These are phyloP conservation scores for Papilio glaucus DNA, from an alignment of 1,140 invertebrate species.

Conservation along the genomic window DNA sequence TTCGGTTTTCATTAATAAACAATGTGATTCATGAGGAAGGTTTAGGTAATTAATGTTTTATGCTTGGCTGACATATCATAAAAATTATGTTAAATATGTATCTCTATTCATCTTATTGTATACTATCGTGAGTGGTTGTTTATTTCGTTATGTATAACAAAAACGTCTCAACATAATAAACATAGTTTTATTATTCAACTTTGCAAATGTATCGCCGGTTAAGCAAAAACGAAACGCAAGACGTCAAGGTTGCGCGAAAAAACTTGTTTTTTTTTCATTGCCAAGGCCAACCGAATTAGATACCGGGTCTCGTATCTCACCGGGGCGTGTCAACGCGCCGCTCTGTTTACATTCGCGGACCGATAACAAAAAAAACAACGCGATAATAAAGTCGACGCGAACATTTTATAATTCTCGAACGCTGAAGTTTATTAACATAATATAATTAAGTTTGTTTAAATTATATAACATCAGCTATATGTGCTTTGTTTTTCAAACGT, in stretches of 20 bases:
- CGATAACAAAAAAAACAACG: slow-evolving; percentile 64
- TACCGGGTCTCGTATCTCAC: slow-evolving; percentile 74
- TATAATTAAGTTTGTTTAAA: slow-evolving; percentile 20
- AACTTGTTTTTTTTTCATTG: slow-evolving; percentile 77
- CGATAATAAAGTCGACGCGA: slow-evolving; percentile 54
- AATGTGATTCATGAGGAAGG: too few relatives aligned
- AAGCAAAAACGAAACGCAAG: slow-evolving; percentile 60
- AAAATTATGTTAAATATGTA: too few relatives aligned
- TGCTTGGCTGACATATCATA: too few relatives aligned
- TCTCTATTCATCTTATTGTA: too few relatives aligned
- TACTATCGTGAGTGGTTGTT: too few relatives aligned
- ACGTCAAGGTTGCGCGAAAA: slow-evolving; percentile 67
- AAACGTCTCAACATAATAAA: slow-evolving; percentile 15
- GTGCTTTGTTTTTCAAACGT: neutral
- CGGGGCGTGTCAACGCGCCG: slow-evolving; percentile 71
- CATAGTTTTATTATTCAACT: slow-evolving; percentile 38
- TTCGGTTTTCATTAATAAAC: too few relatives aligned
- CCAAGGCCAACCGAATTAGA: slow-evolving; percentile 80
- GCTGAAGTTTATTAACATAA: neutral
- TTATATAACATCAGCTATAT: neutral
- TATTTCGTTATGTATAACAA: slow-evolving; percentile 20
- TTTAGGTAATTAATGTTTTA: too few relatives aligned
- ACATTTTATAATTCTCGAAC: slow-evolving; percentile 26
- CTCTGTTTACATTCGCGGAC: slow-evolving; percentile 70
- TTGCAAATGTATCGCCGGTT: slow-evolving; percentile 42